A percentile compares a stretch with the other conserved stretches of the same genome.
Evolutionary conservation across 2,113 vertebrate species (phyloP).

Genomic region (Larimichthys crocea): DNA sequence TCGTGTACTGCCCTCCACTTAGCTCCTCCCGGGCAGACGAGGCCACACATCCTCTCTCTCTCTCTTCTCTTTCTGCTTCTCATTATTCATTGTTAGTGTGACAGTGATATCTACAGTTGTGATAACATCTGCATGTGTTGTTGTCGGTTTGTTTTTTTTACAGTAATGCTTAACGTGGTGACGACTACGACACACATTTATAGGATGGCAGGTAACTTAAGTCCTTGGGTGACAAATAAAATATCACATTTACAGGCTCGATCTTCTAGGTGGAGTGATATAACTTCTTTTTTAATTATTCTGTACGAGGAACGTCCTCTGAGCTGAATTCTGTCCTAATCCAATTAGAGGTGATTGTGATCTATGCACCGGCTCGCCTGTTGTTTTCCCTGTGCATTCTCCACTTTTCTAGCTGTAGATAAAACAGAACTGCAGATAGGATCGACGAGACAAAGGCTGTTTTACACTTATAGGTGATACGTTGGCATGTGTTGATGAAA

Average conservation of each 20-base stretch:
- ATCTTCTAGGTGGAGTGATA: slow-evolving; percentile 16
- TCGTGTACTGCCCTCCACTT: not conserved
- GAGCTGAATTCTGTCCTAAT: slow-evolving; percentile 40
- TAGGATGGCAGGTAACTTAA: slow-evolving; percentile 4
- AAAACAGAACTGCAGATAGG: slow-evolving; percentile 24
- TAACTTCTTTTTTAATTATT: not conserved
- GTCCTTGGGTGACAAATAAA: slow-evolving; percentile 7
- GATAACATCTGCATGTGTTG: slow-evolving; percentile 28
- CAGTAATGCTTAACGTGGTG: slow-evolving; percentile 23
- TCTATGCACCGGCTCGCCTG: not conserved
- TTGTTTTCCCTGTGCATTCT: not conserved
- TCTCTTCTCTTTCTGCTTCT: not conserved
- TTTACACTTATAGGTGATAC: slow-evolving; percentile 51
- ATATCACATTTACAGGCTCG: slow-evolving; percentile 40
- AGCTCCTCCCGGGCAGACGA: slow-evolving; percentile 1
- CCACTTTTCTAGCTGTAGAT: slow-evolving; percentile 9
- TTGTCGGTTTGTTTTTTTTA: not conserved
- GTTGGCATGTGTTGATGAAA: slow-evolving; percentile 30
- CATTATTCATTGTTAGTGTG: slow-evolving; percentile 15
- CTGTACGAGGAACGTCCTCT: slow-evolving; percentile 9
- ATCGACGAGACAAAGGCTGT: slow-evolving; percentile 26
- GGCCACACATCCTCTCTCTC: not conserved
- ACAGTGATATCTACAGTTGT: slow-evolving; percentile 45
- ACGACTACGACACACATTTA: slow-evolving; percentile 29
- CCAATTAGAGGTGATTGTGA: slow-evolving; percentile 29